Evolutionary conservation across 2,113 vertebrate genomes (phyloP), one percentile per base, ranked within the genome.

Genomic region (Scomber colias): DNA sequence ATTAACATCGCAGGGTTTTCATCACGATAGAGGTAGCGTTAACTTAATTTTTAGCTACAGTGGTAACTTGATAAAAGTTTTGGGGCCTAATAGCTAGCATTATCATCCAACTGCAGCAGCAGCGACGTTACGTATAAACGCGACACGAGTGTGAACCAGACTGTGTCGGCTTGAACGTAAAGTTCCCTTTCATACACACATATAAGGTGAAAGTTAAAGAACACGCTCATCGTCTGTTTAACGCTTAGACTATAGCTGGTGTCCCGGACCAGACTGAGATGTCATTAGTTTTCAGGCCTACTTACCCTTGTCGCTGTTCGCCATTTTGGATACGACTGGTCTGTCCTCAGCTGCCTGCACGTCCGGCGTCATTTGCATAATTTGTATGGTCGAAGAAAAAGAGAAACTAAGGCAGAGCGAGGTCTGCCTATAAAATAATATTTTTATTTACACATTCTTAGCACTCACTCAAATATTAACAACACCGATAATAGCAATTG

Each of bases 261-360:
- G 14, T 24, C 30, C 2, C 19, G 16, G 4, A 3, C 24, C 6
- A 40, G 0, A 16, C 2, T 2, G 4, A 19, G 15, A 19, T 53
- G 44, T 15, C 8, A 24, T 69, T 51, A 17, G 21, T 56, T 67
- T 5, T 1, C 1, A 35, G 71, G 78, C 68, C 77, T 53, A 60
- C 92, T 93, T 94, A 95, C 95, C 95, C 88, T 92, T 94, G 69
- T 87, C 84, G 51, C 86, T 88, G 46, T 89, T 92, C 94, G 95
- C 95, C 95, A 96, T 96, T 93, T 96, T 94, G 93, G 70, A 92
- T 72, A 56, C 14, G 30, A 49, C 31, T 51, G 35, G 6, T 66
- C 63, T 84, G 81, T 83, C 87, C 82, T 86, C 75, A 66, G 77
- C 55, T 87, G 81, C 76, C 71, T 82, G 69, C 77, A 75, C 72